Evolutionary conservation across 2,113 vertebrate genomes (phyloP).

Genomic region (Centropus unirufus): DNA sequence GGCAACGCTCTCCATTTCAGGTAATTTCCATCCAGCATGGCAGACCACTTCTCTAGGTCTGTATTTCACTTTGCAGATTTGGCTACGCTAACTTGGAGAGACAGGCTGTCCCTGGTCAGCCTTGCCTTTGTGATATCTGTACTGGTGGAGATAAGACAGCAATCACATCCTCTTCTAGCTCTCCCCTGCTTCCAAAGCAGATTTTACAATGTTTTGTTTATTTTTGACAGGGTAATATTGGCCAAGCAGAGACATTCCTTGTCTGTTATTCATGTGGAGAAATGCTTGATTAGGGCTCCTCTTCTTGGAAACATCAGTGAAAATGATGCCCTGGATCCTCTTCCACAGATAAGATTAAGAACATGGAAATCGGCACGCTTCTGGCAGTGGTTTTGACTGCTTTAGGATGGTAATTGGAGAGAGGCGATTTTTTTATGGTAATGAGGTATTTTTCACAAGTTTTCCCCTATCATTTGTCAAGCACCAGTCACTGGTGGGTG

Average conservation of each 20-base stretch:
- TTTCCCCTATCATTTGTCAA: background rate
- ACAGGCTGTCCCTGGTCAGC: background rate
- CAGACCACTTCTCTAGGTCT: background rate
- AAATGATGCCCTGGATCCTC: slow-evolving; percentile 45
- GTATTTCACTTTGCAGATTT: background rate
- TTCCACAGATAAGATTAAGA: slow-evolving; percentile 54
- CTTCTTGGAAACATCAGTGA: slow-evolving; percentile 44
- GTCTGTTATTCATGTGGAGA: slow-evolving; percentile 48
- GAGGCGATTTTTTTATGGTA: background rate
- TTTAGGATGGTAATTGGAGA: background rate
- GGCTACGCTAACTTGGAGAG: background rate
- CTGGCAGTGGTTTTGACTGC: slow-evolving; percentile 31
- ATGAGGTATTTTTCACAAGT: background rate
- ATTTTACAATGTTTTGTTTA: slow-evolving; percentile 40
- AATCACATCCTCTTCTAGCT: background rate
- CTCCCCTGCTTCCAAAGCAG: background rate
- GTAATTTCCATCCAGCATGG: background rate
- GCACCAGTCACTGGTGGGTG: accelerated
- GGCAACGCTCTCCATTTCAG: background rate
- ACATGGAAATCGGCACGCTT: background rate
- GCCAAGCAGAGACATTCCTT: slow-evolving; percentile 1
- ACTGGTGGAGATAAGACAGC: background rate
- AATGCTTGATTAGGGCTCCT: slow-evolving; percentile 52
- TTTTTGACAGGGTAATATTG: slow-evolving; percentile 47
- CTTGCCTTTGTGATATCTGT: background rate